phyloP scores from a whole-genome alignment of 2,113 vertebrate species.

The Recurvirostra avosetta region DNA sequence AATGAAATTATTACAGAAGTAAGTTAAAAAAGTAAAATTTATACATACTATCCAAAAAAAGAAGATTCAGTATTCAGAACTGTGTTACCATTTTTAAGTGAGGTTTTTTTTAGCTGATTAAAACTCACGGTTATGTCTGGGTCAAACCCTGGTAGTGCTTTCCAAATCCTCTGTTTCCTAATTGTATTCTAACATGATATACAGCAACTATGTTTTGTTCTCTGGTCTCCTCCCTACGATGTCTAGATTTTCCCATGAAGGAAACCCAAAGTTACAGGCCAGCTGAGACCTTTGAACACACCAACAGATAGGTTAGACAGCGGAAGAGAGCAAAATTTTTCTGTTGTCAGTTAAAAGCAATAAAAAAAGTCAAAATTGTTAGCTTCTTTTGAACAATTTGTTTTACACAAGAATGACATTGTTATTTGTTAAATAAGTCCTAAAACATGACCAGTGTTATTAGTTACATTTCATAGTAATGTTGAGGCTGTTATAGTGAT shows the following conservation, averaged over 20 bases:
- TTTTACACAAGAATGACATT: background rate
- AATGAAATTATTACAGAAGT: background rate
- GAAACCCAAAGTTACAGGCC: background rate
- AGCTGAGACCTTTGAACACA: background rate
- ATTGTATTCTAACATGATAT: background rate
- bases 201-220: background rate
- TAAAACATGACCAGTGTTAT: background rate
- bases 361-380: background rate
- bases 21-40: background rate
- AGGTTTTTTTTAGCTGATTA: background rate
- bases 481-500: background rate
- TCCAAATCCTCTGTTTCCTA: rapidly evolving
- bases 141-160: background rate
- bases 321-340: background rate
- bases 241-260: background rate
- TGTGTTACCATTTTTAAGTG: background rate
- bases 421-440: background rate
- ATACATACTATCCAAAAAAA: background rate
- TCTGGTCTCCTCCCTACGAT: background rate
- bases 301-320: background rate
- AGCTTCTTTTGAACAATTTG: background rate
- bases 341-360: background rate
- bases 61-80: background rate
- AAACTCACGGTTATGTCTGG: background rate
- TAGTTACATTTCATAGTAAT: background rate